A percentile compares a stretch with the other conserved stretches of the same genome.
Conservation (phyloP, 2,797 vertebrate genomes). For the Halcyon badia region DNA sequence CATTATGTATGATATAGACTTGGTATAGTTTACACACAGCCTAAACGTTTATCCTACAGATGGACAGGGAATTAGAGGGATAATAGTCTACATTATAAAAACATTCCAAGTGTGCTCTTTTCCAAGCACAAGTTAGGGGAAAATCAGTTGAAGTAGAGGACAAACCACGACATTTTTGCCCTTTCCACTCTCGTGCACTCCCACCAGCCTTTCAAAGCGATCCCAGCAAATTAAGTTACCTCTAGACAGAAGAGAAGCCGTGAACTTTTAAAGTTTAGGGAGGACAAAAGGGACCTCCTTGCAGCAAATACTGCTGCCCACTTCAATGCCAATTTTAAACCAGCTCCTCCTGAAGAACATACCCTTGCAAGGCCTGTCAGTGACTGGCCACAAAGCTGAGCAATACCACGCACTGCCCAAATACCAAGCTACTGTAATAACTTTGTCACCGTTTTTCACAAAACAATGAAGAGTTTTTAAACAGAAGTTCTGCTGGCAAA, state of each 20-base stretch:
- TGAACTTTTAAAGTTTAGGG: accelerated
- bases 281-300: not conserved
- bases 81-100: not conserved
- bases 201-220: accelerated
- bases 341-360: not conserved
- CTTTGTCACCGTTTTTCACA: too few species aligned
- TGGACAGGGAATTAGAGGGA: constrained; percentile 49
- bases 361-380: too few species aligned
- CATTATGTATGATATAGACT: constrained; percentile 59
- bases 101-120: not conserved
- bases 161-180: not conserved
- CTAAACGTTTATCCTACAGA: constrained; percentile 54
- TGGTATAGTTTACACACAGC: constrained; percentile 25
- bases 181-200: accelerated
- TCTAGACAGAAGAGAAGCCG: not conserved
- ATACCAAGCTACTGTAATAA: too few species aligned
- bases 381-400: not conserved
- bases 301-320: too few species aligned
- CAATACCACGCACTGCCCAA: not conserved
- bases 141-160: not conserved
- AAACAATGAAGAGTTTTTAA: too few species aligned
- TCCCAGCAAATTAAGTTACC: not conserved
- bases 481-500: not conserved
- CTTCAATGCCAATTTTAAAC: not conserved
- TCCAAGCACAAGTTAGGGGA: not conserved